Conservation (phyloP, 2,113 vertebrate species). For the Pachyramphus minor region DNA sequence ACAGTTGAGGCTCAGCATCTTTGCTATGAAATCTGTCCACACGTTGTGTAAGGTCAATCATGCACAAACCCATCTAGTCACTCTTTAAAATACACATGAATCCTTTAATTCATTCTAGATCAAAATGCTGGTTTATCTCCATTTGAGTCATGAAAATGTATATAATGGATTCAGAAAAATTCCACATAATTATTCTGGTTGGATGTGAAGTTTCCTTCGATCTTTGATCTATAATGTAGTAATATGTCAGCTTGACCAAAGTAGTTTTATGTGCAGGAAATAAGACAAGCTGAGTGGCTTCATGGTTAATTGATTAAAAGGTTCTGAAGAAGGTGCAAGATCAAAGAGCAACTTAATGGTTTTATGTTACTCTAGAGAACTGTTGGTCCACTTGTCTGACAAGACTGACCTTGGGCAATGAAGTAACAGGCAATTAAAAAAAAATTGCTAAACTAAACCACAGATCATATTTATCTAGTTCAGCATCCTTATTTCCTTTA, state of each 20-base stretch:
- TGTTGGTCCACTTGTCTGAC: conserved; percentile 65
- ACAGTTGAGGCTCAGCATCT: background rate
- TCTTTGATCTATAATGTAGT: conserved; percentile 81
- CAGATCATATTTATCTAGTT: conserved; percentile 64
- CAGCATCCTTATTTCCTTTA: conserved; percentile 10
- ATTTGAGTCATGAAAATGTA: conserved; percentile 35
- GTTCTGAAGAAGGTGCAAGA: conserved; percentile 77
- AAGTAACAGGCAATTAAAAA: conserved; percentile 64
- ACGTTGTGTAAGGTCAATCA: background rate
- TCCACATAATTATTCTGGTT: conserved; percentile 60
- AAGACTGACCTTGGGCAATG: conserved; percentile 69
- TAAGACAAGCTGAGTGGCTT: conserved; percentile 73
- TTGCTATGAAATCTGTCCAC: background rate
- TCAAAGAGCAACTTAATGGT: conserved; percentile 77
- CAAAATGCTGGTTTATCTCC: conserved; percentile 9
- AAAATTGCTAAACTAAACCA: conserved; percentile 19
- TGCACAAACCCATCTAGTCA: background rate
- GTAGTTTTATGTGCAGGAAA: conserved; percentile 74
- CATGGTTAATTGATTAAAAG: conserved; percentile 86
- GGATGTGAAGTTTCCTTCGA: conserved; percentile 57
- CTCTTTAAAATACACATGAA: background rate
- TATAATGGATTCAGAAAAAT: conserved; percentile 38
- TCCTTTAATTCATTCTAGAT: conserved; percentile 22
- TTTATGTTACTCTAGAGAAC: conserved; percentile 74
- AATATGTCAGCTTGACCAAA: conserved; percentile 71